Base-by-base conservation (phyloP, 2,797 vertebrate genomes). In the Mus caroli region DNA sequence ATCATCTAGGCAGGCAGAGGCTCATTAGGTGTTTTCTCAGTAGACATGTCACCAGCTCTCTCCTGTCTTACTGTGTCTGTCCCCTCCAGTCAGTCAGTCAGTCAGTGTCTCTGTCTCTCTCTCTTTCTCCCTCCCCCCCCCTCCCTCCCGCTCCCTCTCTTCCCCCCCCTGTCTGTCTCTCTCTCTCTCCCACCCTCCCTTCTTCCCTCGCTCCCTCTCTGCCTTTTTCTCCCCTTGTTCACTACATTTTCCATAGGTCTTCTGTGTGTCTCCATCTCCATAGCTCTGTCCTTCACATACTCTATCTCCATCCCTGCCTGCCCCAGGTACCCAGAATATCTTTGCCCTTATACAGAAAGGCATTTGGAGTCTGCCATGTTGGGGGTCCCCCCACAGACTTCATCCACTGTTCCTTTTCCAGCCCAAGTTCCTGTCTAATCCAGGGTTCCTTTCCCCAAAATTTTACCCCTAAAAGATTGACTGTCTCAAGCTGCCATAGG, bases 271-370 rank as follows among this genome's bases (percentile, higher is more conserved):
- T 91, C 40, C 50, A 84, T n/a, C 62, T 90, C 80, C 60, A 5
- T 79, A 37, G 86, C 56, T 90, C 76, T 75, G 54, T 40, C 31
- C 85, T 46, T 87, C 40, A 52, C 58, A n/a, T 9, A 50, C 17
- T 71, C 80, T 75, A 62, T 92, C 50, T 87, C 37, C 28, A 62
- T n/a, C 64, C 37, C 64, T 14, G 5, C 60, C 88, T 89, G 77
- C 46, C 40, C 76, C 69, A 37, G 26, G 64, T 76, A 93, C 58
- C 67, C 54, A 24, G 56, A 75, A 93, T 31, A 77, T 52, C 54
- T 92, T 77, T 34, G 64, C 52, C 79, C 94, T 91, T 80, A 43
- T 14, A 73, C 40, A 52, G 64, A 93, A 91, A 88, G 77, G 34
- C 46, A 54, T 24, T 15, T 40, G 67, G 60, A 60, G 76, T 93